Conservation (phyloP, 2,888 invertebrate genomes). For the Scaptomyza caliginosa region DNA sequence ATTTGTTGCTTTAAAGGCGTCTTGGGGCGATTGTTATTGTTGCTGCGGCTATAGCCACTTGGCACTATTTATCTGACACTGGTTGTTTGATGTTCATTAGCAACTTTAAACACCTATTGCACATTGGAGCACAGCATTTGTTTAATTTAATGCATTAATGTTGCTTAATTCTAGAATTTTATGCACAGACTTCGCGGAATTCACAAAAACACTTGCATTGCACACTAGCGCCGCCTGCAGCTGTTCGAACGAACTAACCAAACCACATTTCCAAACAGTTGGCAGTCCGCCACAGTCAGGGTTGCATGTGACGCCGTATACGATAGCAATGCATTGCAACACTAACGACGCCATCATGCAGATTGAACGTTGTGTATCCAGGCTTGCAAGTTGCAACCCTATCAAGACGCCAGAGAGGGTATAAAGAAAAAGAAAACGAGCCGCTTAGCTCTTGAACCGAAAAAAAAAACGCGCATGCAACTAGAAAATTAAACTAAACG, state of each 20-base stretch:
- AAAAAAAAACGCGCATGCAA: constrained; percentile 38
- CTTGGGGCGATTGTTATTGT: constrained; percentile 62
- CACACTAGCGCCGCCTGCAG: constrained; percentile 59
- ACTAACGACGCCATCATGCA: constrained; percentile 39
- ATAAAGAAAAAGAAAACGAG: constrained; percentile 59
- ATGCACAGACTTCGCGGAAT: constrained; percentile 79
- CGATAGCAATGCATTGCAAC: constrained; percentile 12
- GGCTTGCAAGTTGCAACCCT: constrained; percentile 58
- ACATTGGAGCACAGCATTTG: constrained; percentile 32
- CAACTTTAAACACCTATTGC: constrained; percentile 47
- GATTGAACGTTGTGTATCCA: constrained; percentile 29
- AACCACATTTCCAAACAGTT: constrained; percentile 14
- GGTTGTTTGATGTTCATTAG: constrained; percentile 13
- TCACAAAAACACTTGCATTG: constrained; percentile 59
- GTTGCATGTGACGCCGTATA: constrained; percentile 6
- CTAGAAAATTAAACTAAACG: constrained; percentile 29
- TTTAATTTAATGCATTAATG: constrained; percentile 34
- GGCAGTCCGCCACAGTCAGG: constrained; percentile 29
- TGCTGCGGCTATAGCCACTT: constrained; percentile 46
- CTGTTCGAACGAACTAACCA: constrained; percentile 43
- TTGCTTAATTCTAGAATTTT: constrained; percentile 65
- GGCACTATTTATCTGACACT: constrained; percentile 29
- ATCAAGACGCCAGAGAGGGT: constrained; percentile 64
- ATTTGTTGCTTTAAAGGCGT: constrained; percentile 41
- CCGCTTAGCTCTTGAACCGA: constrained; percentile 36